Base-by-base conservation (phyloP, 2,888 invertebrate genomes). In the Xanthia togata region DNA sequence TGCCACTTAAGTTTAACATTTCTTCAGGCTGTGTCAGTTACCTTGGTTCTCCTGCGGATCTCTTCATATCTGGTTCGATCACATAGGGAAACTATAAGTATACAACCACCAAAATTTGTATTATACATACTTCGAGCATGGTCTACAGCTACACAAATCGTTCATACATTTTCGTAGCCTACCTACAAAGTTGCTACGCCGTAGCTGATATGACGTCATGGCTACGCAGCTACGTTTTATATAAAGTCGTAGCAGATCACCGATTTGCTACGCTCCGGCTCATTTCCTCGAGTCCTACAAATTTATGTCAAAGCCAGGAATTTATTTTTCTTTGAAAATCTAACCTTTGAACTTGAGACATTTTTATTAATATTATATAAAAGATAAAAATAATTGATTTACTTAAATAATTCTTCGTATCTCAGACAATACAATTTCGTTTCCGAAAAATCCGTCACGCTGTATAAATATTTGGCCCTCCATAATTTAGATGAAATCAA, bases 401-500 rank as follows among this genome's bases (percentile, higher is more conserved):
- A 35, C 14, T 47, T 26, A 50, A 41, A 41, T 55, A 38, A 63
- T 62, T 68, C 26, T 9, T 31, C 47, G 35, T n/a, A 53, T 74
- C 47, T 74, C 31, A 55, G 31, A 41, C 26, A 60, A 76, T 65
- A 76, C n/a, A 60, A 72, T 72, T 78, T 73, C 11, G 20, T 59
- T 77, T 72, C 2, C 44, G 12, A 67, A 64, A 85, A 72, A 57
- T 79, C 70, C 64, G 62, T 73, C 63, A 55, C 76, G 38, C 57
- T 65, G 55, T n/a, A 31, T 71, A 81, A 83, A 78, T 86, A 77
- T 87, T 87, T 82, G 68, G 55, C 31, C 44, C n/a, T 74, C 31
- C 69, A 77, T 81, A 77, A 83, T 81, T 83, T 73, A 65, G 71
- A 81, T 79, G 76, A 70, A 88, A 86, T 81, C 76, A 83, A 86